Evolutionary conservation across 2,888 invertebrate genomes (phyloP).

Genomic region (Acrobasis repandana): DNA sequence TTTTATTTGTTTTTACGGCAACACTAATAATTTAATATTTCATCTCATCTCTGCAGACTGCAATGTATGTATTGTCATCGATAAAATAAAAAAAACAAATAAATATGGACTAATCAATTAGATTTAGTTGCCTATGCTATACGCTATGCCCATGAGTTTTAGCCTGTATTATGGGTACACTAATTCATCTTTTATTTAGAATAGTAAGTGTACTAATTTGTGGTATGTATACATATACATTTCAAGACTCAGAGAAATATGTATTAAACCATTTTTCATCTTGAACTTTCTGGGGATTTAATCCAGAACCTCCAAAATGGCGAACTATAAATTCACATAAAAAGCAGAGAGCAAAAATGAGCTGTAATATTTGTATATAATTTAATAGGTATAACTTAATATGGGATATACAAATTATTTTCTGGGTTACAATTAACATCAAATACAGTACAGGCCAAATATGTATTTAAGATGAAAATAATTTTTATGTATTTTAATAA

Average conservation of each 20-base stretch:
- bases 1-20: conserved; percentile 69
- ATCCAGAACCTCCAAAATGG: no score
- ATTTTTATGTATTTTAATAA: not conserved
- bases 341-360: not conserved
- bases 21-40: conserved; percentile 44
- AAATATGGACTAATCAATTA: no score
- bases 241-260: no score
- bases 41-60: not conserved
- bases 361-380: not conserved
- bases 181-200: no score
- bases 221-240: no score
- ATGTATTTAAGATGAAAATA: not conserved
- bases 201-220: no score
- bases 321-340: not conserved
- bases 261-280: no score
- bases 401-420: not conserved
- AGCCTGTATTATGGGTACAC: no score
- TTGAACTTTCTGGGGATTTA: no score
- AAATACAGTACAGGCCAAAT: not conserved
- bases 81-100: no score
- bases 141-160: no score
- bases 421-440: not conserved
- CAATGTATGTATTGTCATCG: not conserved
- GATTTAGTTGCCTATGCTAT: no score
- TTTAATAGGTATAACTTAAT: not conserved